Base-by-base conservation (phyloP, 1,140 invertebrate genomes). In the Lucilia sericata region DNA sequence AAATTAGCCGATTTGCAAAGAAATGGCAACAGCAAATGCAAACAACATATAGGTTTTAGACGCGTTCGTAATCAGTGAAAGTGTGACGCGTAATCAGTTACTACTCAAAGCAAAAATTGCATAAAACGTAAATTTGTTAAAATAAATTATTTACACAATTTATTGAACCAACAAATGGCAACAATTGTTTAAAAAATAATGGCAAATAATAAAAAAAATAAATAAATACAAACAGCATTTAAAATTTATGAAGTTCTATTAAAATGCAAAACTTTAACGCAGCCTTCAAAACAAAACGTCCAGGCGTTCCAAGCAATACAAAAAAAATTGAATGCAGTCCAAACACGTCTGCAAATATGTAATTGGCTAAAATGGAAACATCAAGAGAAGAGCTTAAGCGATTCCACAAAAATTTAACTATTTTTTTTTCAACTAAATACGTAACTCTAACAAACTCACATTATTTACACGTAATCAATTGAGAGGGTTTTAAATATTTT, bases 241-340 rank as follows among this genome's bases (percentile, higher is more conserved):
- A 21, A 74, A 75, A 30, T 75, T 36, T 36, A 76, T 76, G 74
- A 21, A 80, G 76, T 80, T 80, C 76, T 80, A 80, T 80, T 80
- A 80, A 80, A 80, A 80, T 80, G 76, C 76, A 80, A 80, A 80
- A 80, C 65, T 70, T 70, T 70, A 70, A 70, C 55, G n/a, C 65
- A 70, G 65, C 5, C 65, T 19, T 51, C 14, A 36, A 36, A 78
- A 7, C 34, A 78, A 17, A 49, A 12, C 42, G 5, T 17, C 19
- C 42, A n/a, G 49, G 34, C 75, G 21, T 78, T 9, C 75, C 34
- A 17, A 17, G 36, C 17, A 14, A 78, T 36, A n/a, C 17, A 25
- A 49, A 49, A 10, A 49, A 12, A 21, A 13, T 21, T 25, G 25
- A 51, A 19, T 80, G 76, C 76, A 80, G 76, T 80, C 76, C n/a